Percentiles rank a stretch among this genome's conserved stretches.
phyloP scores from a whole-genome alignment of 2,888 invertebrate genomes.

The Leptopilina syphax region DNA sequence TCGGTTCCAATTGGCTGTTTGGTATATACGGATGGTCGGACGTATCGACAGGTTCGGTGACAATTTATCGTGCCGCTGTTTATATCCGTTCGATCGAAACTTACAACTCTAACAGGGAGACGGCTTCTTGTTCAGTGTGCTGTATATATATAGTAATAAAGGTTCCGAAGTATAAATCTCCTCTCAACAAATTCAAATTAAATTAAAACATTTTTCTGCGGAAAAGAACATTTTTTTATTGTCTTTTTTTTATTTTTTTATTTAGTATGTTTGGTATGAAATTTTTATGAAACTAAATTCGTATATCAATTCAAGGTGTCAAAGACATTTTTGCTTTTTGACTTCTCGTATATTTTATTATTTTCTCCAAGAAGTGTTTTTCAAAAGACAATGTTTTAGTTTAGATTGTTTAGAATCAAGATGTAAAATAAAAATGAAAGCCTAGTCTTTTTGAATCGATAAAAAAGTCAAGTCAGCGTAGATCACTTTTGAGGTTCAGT shows the following conservation, averaged over 20 bases:
- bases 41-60: constrained; percentile 37
- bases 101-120: constrained; percentile 7
- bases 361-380: too few relatives aligned
- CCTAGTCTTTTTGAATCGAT: constrained; percentile 7
- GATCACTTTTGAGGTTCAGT: constrained; percentile 52
- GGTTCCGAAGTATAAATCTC: constrained; percentile 1
- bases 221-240: too few relatives aligned
- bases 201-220: neutral
- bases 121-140: neutral
- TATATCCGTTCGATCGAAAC: constrained; percentile 35
- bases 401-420: neutral
- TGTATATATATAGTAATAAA: neutral
- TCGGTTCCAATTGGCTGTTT: constrained; percentile 35
- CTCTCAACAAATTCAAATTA: neutral
- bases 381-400: too few relatives aligned
- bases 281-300: too few relatives aligned
- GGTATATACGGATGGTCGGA: constrained; percentile 34
- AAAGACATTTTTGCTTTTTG: too few relatives aligned
- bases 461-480: constrained; percentile 22
- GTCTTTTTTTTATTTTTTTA: too few relatives aligned
- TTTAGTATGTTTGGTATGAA: too few relatives aligned
- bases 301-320: too few relatives aligned
- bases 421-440: constrained; percentile 5
- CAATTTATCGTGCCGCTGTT: constrained; percentile 37
- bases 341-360: too few relatives aligned